These are phyloP conservation scores for Parelbella ahira DNA, from an alignment of 2,888 invertebrate genomes.

Conservation along the genomic window DNA sequence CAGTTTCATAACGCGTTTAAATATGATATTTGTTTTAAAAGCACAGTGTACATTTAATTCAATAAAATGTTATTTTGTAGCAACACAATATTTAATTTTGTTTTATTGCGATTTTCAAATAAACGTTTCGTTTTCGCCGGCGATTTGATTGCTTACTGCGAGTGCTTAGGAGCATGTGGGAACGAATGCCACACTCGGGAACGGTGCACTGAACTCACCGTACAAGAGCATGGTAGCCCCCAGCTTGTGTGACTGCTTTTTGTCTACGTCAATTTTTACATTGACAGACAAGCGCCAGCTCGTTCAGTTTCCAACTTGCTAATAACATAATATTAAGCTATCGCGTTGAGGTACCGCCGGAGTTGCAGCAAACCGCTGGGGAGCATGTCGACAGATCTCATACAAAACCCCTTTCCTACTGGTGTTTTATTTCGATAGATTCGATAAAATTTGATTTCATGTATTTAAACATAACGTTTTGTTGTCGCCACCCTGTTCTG, in stretches of 20 bases:
- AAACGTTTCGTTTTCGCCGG: slow-evolving; percentile 6
- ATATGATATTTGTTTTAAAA: too few relatives aligned
- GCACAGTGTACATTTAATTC: too few relatives aligned
- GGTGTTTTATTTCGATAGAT: too few relatives aligned
- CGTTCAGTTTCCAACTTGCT: slow-evolving; percentile 31
- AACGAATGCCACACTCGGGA: slow-evolving; percentile 42
- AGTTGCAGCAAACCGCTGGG: background rate
- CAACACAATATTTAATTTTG: too few relatives aligned
- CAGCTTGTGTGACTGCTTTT: slow-evolving; percentile 35
- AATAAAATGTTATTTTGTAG: too few relatives aligned
- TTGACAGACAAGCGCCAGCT: slow-evolving; percentile 32
- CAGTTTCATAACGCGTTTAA: too few relatives aligned
- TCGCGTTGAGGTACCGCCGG: slow-evolving; percentile 12
- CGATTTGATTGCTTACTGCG: slow-evolving; percentile 55
- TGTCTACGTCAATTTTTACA: slow-evolving; percentile 40
- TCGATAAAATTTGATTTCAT: too few relatives aligned
- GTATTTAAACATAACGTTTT: too few relatives aligned
- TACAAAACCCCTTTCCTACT: too few relatives aligned
- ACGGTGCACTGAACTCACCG: slow-evolving; percentile 64
- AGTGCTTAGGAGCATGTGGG: slow-evolving; percentile 48
- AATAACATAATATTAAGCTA: slow-evolving; percentile 31
- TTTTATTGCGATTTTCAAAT: background rate
- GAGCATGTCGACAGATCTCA: slow-evolving; percentile 1
- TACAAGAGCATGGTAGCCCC: slow-evolving; percentile 33
- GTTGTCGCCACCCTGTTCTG: too few relatives aligned